A percentile compares a stretch with the other conserved stretches of the same genome.
These are phyloP conservation scores for Aplidium turbinatum DNA, from an alignment of 23 tunicate genomes.

Conservation along the genomic window DNA sequence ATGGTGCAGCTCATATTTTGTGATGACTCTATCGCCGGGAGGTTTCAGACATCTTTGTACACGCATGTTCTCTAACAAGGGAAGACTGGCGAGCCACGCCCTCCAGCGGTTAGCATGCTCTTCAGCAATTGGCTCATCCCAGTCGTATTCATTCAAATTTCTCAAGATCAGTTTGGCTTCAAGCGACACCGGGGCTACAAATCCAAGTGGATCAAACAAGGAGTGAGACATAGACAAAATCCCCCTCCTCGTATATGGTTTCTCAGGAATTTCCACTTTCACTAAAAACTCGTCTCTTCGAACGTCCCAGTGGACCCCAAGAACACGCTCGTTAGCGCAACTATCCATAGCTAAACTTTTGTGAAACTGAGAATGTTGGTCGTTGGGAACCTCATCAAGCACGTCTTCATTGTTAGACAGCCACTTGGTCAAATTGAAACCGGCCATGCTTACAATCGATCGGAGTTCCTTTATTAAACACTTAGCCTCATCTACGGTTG, in stretches of 20 bases:
- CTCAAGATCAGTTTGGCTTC: conserved; percentile 17
- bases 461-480: not conserved
- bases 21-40: not conserved
- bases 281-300: no score
- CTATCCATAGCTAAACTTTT: no score
- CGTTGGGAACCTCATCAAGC: no score
- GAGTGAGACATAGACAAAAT: no score
- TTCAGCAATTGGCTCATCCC: conserved; percentile 26
- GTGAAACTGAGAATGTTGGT: no score
- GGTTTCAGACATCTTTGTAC: not conserved
- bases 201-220: conserved; percentile 24
- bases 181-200: conserved; percentile 27
- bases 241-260: no score
- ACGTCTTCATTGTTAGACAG: no score
- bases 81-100: not conserved
- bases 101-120: not conserved
- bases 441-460: not conserved
- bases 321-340: no score
- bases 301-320: no score
- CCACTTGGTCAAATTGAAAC: conserved; percentile 29
- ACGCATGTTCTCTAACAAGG: not conserved
- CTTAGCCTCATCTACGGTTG: not conserved
- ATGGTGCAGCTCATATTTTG: not conserved
- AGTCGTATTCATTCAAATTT: not conserved
- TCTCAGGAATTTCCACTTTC: no score